Percentiles rank a stretch among this genome's conserved stretches.
These are phyloP conservation scores for Heteromyza rotundicornis DNA, from an alignment of 2,888 invertebrate species.

Conservation along the genomic window DNA sequence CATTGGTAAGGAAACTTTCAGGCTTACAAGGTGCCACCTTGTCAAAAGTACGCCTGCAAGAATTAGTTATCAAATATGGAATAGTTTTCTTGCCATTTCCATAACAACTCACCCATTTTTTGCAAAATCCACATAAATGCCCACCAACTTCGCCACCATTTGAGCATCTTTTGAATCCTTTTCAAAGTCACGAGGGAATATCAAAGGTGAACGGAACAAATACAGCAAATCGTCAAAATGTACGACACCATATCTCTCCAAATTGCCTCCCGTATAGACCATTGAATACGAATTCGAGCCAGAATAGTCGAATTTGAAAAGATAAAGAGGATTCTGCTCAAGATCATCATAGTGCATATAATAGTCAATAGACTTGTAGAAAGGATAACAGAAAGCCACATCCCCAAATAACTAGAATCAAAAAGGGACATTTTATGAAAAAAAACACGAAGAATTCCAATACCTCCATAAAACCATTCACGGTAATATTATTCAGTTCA, in stretches of 20 bases:
- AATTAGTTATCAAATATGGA: no score
- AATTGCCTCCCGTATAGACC: conserved; percentile 55
- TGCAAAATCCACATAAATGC: conserved; percentile 64
- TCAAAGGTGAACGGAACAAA: conserved; percentile 62
- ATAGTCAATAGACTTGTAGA: conserved; percentile 55
- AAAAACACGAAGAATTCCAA: neutral
- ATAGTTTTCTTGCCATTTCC: conserved; percentile 25
- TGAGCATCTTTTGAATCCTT: conserved; percentile 51
- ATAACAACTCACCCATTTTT: conserved; percentile 59
- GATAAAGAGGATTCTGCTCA: conserved; percentile 59
- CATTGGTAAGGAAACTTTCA: no score
- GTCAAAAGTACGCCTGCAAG: no score
- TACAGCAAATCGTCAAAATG: conserved; percentile 67
- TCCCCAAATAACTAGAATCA: conserved; percentile 63
- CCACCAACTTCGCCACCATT: conserved; percentile 58
- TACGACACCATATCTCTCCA: conserved; percentile 55
- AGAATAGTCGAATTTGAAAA: conserved; percentile 64
- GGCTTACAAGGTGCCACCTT: no score
- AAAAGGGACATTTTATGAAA: neutral
- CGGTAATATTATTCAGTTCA: conserved; percentile 44
- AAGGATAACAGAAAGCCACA: conserved; percentile 63
- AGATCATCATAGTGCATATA: conserved; percentile 40
- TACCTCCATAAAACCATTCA: conserved; percentile 48
- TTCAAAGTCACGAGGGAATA: conserved; percentile 58
- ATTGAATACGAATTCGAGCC: conserved; percentile 62